Evolutionary conservation across 2,797 vertebrate species (phyloP), one percentile per base, ranked within the genome.

Genomic region (Pipistrellus kuhlii): DNA sequence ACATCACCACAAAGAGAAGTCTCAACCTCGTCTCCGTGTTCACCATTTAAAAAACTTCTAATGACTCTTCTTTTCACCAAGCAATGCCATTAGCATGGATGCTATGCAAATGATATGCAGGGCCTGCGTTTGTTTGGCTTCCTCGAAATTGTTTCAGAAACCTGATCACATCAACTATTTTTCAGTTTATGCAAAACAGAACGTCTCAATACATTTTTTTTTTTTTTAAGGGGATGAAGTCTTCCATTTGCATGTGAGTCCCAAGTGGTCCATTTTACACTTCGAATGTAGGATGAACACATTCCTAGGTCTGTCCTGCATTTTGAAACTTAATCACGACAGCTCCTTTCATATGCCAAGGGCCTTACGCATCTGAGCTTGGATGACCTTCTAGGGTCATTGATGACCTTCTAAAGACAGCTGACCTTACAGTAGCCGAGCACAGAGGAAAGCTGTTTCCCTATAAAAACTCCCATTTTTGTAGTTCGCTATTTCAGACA

Each of bases 101-200:
- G 95, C 85, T 97, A 98, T 85, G 88, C 75, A 97, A 96, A 93
- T 94, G 93, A 84, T 93, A 96, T 87, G 85, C 93, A 57, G 72
- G 82, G 73, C 94, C 95, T 91, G 86, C 46, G 20, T 88, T 69
- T 88, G 90, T 83, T 96, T 92, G 96, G 95, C 81, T 95, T 93
- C 64, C 95, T 84, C 38, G 4, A 88, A 96, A 96, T 89, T 94
- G 91, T 93, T 97, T 97, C 96, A 94, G 95, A 97, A 97, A 94
- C 53, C 94, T 73, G 87, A 92, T 98, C 95, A 93, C 85, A 97
- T 96, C 87, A 95, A 87, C 4, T 93, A 95, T 93, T 97, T 97
- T 97, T 96, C 95, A 97, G 95, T 86, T 68, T 96, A 96, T 97
- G 97, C 96, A 95, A 55, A 98, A 94, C 89, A 95, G 88, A 93